phyloP scores from a whole-genome alignment of 2,113 vertebrate species.

The Caranx ignobilis region DNA sequence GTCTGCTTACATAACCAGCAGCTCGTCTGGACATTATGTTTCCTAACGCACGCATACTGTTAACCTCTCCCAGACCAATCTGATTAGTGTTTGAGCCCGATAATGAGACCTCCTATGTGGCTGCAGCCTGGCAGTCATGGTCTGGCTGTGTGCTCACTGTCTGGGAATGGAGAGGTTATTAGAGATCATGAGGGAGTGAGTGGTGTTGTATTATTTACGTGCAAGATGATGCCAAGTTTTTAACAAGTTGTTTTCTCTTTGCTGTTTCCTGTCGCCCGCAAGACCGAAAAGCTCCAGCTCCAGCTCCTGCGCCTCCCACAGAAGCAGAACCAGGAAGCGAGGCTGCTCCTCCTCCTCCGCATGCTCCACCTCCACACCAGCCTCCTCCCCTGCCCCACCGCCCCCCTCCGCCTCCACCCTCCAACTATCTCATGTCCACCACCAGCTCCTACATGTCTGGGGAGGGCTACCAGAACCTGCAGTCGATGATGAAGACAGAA shows the following conservation, averaged over 20 bases:
- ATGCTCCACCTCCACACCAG: slow-evolving; percentile 90
- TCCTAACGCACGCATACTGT: slow-evolving; percentile 38
- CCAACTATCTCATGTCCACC: slow-evolving; percentile 96
- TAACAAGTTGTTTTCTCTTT: slow-evolving; percentile 17
- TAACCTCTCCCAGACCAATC: slow-evolving; percentile 63
- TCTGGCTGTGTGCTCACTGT: slow-evolving; percentile 37
- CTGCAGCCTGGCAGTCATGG: slow-evolving; percentile 20
- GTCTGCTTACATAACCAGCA: slow-evolving; percentile 59
- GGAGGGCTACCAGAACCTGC: slow-evolving; percentile 94
- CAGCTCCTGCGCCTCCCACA: slow-evolving; percentile 79
- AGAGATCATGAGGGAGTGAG: not conserved
- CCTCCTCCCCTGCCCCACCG: slow-evolving; percentile 93
- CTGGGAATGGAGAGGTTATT: slow-evolving; percentile 40
- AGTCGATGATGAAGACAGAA: slow-evolving; percentile 98
- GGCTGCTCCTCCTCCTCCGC: slow-evolving; percentile 90
- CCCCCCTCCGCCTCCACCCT: slow-evolving; percentile 90
- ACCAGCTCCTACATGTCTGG: slow-evolving; percentile 98
- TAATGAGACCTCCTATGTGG: slow-evolving; percentile 65
- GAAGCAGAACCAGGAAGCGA: slow-evolving; percentile 87
- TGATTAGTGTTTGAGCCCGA: slow-evolving; percentile 63
- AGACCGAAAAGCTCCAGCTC: slow-evolving; percentile 92
- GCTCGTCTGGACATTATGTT: slow-evolving; percentile 54
- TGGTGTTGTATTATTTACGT: not conserved
- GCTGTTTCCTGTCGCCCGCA: not conserved
- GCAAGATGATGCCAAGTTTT: not conserved